Percentiles rank a stretch among this genome's conserved stretches.
Conservation (phyloP, 2,113 vertebrate genomes). For the Spilogale gracilis region DNA sequence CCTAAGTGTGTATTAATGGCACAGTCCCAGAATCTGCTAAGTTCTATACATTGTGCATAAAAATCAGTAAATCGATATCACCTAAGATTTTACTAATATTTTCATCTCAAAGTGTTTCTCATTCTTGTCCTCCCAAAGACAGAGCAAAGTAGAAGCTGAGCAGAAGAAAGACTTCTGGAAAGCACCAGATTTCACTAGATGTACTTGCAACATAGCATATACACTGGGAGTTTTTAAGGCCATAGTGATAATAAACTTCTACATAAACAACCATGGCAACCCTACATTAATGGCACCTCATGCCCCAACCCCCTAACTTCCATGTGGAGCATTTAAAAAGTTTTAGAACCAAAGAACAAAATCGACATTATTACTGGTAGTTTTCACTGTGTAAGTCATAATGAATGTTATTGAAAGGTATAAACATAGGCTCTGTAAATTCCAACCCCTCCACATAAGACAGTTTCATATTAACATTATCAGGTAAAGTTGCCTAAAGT, state of each 20-base stretch:
- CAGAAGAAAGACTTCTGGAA: neutral
- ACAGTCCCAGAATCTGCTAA: constrained; percentile 70
- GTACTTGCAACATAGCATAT: neutral
- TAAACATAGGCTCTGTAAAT: constrained; percentile 21
- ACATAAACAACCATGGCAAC: constrained; percentile 14
- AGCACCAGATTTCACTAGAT: constrained; percentile 45
- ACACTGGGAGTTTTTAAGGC: constrained; percentile 44
- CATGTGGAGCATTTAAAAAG: neutral
- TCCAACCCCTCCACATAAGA: neutral
- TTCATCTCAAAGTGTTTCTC: constrained; percentile 71
- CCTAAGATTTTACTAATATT: constrained; percentile 62
- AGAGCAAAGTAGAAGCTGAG: neutral
- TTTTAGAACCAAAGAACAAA: constrained; percentile 55
- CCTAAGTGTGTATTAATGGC: constrained; percentile 80
- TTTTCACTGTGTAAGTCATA: constrained; percentile 8
- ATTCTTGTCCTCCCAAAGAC: constrained; percentile 32
- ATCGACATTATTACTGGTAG: neutral
- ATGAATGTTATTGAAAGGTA: constrained; percentile 55
- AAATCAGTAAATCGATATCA: constrained; percentile 68
- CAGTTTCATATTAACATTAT: constrained; percentile 65
- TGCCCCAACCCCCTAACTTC: neutral
- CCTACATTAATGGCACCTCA: neutral
- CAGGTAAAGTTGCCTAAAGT: neutral
- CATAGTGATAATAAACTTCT: constrained; percentile 63
- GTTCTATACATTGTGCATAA: constrained; percentile 71